Evolutionary conservation across 2,888 invertebrate species (phyloP).

Genomic region (Mesorhabditis sp.): DNA sequence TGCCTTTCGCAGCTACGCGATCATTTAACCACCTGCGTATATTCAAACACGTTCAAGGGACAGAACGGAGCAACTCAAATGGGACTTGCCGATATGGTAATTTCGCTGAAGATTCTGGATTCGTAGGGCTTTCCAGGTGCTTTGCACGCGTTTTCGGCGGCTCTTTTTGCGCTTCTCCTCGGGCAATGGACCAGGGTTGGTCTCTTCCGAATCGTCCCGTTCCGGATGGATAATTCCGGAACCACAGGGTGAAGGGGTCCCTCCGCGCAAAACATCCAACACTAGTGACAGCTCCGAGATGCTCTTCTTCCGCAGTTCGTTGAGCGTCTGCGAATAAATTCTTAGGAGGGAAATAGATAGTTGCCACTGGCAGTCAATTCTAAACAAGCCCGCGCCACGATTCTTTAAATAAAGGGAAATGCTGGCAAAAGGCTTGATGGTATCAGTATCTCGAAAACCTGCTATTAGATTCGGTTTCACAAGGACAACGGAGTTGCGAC

Average conservation of each 20-base stretch:
- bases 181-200: slow-evolving; percentile 9
- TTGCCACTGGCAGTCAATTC: slow-evolving; percentile 7
- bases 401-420: background rate
- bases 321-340: slow-evolving; percentile 12
- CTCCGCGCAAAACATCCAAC: slow-evolving; percentile 44
- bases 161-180: background rate
- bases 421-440: slow-evolving; percentile 7
- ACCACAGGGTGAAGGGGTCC: slow-evolving; percentile 23
- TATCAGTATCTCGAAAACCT: slow-evolving; percentile 7
- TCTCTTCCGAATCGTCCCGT: slow-evolving; percentile 16
- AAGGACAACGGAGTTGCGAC: too few relatives aligned
- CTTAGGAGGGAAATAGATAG: slow-evolving; percentile 1
- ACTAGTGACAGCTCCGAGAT: slow-evolving; percentile 48
- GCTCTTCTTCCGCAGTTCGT: slow-evolving; percentile 41
- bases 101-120: slow-evolving; percentile 20
- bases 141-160: slow-evolving; percentile 3
- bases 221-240: slow-evolving; percentile 37
- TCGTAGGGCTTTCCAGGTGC: slow-evolving; percentile 2
- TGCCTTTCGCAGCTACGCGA: too few relatives aligned
- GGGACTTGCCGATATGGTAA: slow-evolving; percentile 5
- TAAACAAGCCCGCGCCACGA: background rate
- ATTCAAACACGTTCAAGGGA: too few relatives aligned
- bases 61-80: too few relatives aligned
- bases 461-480: too few relatives aligned
- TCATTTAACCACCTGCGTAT: too few relatives aligned